Base-by-base conservation (phyloP, 2,888 invertebrate species). In the Thecophora atra region DNA sequence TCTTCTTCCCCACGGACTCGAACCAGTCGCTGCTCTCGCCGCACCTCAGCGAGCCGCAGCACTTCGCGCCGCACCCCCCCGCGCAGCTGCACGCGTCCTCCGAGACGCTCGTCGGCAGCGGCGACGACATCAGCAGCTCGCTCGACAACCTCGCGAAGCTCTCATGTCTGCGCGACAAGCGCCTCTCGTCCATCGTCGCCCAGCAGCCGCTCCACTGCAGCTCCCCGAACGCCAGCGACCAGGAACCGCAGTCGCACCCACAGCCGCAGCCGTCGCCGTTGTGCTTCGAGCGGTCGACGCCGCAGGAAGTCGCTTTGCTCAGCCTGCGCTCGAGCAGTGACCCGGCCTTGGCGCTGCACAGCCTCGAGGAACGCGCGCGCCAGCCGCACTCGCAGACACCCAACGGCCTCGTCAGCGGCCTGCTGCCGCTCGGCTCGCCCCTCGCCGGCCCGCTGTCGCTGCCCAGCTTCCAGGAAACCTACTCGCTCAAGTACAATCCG, bases 401-500 rank as follows among this genome's bases (percentile, higher is more conserved):
- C 69, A 58, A 75, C n/a, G 13, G 63, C 2, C 73, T 72, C 26
- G 1, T 71, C 0, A 47, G 21, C 37, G 72, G 74, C 24, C 72
- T 72, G 21, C 72, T 75, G 73, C 76, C 81, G 72, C 73, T 84
- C 75, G 79, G 81, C n/a, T 75, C 77, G 72, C 83, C 83, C 62
- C 77, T 83, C 28, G 81, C 78, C 13, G 84, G 82, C 1, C 81
- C 83, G 37, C 78, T 84, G 66, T 81, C 93, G 63, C 87, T 95
- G 81, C 95, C 95, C 76, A 94, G 94, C 87, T 95, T 95, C 88
- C 94, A 95, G 88, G 95, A 95, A 88, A 95, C 94, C 37, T 94
- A 94, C 86, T 93, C 93, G 73, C 90, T 93, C 65, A 91, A 93
- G 76, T 93, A 93, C 82, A 90, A 90, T 74, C 91, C 90, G 85